Evolutionary conservation across 2,113 vertebrate genomes (phyloP).

Genomic region (Chaetorhynchus papuensis): DNA sequence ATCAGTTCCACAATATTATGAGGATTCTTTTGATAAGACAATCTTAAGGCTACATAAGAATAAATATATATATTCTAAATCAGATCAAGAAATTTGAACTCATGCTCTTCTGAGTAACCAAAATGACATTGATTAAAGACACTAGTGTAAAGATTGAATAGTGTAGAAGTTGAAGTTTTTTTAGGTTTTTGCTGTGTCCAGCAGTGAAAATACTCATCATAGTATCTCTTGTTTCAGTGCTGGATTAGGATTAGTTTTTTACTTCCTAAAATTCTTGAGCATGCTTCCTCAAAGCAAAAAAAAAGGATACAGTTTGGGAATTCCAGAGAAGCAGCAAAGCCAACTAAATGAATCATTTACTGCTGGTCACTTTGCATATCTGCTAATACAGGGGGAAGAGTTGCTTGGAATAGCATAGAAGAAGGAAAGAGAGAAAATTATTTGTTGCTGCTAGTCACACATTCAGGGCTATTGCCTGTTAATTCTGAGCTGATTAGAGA

Average conservation of each 20-base stretch:
- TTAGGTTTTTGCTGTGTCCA: background rate
- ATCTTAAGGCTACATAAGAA: background rate
- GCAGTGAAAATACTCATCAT: background rate
- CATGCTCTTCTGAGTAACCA: background rate
- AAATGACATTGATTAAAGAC: background rate
- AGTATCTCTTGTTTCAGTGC: background rate
- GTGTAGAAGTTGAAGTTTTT: background rate
- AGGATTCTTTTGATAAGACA: background rate
- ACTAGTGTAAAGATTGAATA: background rate
- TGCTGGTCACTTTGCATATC: background rate
- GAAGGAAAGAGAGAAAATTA: background rate
- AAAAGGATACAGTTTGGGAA: background rate
- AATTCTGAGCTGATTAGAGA: background rate
- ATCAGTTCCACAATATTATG: background rate
- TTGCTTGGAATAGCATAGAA: background rate
- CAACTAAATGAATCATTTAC: background rate
- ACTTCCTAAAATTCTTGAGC: background rate
- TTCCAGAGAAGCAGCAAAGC: background rate
- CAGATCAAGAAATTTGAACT: background rate
- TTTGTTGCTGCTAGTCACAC: background rate
- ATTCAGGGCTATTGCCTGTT: background rate
- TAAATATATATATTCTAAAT: background rate
- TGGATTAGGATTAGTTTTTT: background rate
- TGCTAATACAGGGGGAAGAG: background rate
- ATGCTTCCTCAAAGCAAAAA: background rate